Evolutionary conservation across 2,797 vertebrate species (phyloP), one percentile per base, ranked within the genome.

Genomic region (Decapterus maruadsi): DNA sequence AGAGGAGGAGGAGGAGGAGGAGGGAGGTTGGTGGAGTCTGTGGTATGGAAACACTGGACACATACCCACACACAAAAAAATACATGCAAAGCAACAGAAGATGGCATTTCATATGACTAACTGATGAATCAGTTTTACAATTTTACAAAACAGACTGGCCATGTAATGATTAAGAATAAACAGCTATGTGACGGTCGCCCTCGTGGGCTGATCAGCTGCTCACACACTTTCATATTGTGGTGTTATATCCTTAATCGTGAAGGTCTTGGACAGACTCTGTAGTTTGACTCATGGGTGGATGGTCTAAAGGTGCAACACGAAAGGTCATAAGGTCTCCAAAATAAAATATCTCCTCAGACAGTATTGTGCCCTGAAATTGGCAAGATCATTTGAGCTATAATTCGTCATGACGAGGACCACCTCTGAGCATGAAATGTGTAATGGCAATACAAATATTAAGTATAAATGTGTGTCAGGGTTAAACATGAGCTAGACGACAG

Each of bases 31-130:
- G n/a, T n/a, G 48, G 31, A 71, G 46, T 63, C 46, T 67, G 56
- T 65, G 50, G 60, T 70, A 54, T 81, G 54, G 81, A 82, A 83
- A 57, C 20, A 0, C 66, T 13, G 12, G 12, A 9, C 9, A 55
- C 66, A 56, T 14, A 8, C 50, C 53, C 26, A 0, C 66, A 9
- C 7, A 53, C 63, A 53, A 5, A 34, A 34, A 34, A 34, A 8
- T 60, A 53, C 26, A 0, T 59, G 4, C 9, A 56, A 66, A 74
- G 53, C 80, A 36, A 36, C 34, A 36, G 34, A 36, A 7, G 34
- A 36, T 42, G 51, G 72, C 73, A 73, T 57, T 46, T 76, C 19
- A 22, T 26, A 79, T 83, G 87, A 84, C 68, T 88, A 80, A 84
- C 0, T 56, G 40, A 75, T 50, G 77, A 50, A 43, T 87, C 72